Conservation (phyloP, 2,797 vertebrate genomes). For the Neosalanx taihuensis region DNA sequence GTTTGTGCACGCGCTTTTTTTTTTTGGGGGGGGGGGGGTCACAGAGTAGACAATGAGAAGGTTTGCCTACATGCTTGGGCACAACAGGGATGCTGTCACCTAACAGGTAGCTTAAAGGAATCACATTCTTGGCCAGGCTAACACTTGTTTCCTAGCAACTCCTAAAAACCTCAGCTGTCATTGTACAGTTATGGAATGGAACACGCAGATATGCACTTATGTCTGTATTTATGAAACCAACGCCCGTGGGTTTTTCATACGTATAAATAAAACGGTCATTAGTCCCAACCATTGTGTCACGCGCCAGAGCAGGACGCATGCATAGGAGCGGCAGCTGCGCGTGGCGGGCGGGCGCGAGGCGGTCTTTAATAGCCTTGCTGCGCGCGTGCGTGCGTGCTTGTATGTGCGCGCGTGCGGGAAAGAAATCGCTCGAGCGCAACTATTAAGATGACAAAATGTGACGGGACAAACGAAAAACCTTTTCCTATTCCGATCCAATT, state of each 20-base stretch:
- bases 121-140: conserved; percentile 22
- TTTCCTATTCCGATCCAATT: conserved; percentile 38
- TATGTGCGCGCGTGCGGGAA: conserved; percentile 2
- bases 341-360: conserved; percentile 2
- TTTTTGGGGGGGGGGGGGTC: background rate
- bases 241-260: background rate
- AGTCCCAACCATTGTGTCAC: conserved; percentile 17
- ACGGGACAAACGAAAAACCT: conserved; percentile 34
- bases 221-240: background rate
- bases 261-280: conserved; percentile 8
- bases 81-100: conserved; percentile 47
- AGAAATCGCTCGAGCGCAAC: background rate
- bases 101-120: conserved; percentile 65
- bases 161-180: conserved; percentile 41
- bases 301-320: conserved; percentile 33
- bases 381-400: conserved; percentile 9
- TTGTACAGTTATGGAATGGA: background rate
- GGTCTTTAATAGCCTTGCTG: conserved; percentile 5
- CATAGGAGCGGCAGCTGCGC: conserved; percentile 14
- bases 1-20: conserved; percentile 14
- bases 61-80: conserved; percentile 34
- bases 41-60: conserved; percentile 55
- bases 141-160: conserved; percentile 62
- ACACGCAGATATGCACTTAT: background rate
- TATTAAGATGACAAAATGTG: conserved; percentile 8